Conservation (phyloP, 2,888 invertebrate genomes). For the Drosophila kanekoi region DNA sequence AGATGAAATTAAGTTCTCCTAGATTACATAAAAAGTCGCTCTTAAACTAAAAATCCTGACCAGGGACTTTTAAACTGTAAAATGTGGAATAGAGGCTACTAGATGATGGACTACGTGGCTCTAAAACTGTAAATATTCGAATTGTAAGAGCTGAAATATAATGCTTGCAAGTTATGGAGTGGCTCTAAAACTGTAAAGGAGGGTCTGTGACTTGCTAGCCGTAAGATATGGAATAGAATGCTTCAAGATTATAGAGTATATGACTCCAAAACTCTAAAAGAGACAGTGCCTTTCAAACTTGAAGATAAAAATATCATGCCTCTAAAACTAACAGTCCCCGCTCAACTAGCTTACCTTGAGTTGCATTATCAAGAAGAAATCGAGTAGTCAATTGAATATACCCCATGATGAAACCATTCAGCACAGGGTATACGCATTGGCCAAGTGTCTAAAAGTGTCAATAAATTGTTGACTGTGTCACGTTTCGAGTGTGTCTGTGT, state of each 20-base stretch:
- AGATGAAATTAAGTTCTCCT: too few species aligned
- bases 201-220: not conserved
- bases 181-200: not conserved
- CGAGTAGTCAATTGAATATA: not conserved
- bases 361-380: too few species aligned
- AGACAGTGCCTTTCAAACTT: too few species aligned
- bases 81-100: not conserved
- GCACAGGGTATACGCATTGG: slow-evolving; percentile 50
- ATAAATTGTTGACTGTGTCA: slow-evolving; percentile 63
- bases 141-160: not conserved
- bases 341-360: too few species aligned
- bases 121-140: not conserved
- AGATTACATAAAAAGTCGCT: not conserved
- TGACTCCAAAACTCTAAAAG: too few species aligned
- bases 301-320: too few species aligned
- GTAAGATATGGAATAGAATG: not conserved
- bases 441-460: slow-evolving; percentile 61
- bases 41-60: not conserved
- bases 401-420: not conserved
- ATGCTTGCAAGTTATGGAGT: not conserved
- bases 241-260: too few species aligned
- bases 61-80: not conserved
- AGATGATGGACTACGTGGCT: rapidly evolving
- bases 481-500: slow-evolving; percentile 39
- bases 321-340: too few species aligned